Evolutionary conservation across 2,113 vertebrate genomes (phyloP).

Genomic region (Atrichornis clamosus): DNA sequence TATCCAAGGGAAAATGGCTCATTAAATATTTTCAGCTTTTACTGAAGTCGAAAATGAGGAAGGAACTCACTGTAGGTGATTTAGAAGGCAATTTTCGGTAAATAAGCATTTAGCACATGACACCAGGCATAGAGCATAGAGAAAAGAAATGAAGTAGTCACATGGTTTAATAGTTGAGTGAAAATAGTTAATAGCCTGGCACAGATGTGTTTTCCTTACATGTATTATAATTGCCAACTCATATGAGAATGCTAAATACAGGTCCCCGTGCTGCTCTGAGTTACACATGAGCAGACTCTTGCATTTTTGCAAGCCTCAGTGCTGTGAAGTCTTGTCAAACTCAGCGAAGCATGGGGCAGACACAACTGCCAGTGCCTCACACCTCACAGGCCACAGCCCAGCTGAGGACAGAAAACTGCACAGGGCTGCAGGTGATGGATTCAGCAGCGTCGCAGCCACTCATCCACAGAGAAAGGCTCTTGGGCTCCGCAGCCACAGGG

Average conservation of each 20-base stretch:
- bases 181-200: neutral
- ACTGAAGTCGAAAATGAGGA: neutral
- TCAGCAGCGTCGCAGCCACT: neutral
- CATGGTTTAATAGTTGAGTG: neutral
- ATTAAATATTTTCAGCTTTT: neutral
- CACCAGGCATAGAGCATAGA: neutral
- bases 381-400: accelerated
- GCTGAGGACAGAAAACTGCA: neutral
- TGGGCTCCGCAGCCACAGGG: neutral
- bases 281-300: neutral
- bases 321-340: neutral
- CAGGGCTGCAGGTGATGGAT: neutral
- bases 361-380: neutral
- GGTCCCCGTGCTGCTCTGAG: neutral
- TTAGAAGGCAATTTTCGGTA: neutral
- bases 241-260: neutral
- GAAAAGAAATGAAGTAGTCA: neutral
- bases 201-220: neutral
- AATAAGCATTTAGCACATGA: neutral
- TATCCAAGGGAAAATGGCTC: neutral
- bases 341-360: neutral
- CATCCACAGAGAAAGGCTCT: neutral
- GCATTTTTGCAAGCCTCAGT: neutral
- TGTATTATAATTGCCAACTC: neutral
- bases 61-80: neutral